phyloP scores from a whole-genome alignment of 2,797 vertebrate genomes.

The Smutsia temminckii region DNA sequence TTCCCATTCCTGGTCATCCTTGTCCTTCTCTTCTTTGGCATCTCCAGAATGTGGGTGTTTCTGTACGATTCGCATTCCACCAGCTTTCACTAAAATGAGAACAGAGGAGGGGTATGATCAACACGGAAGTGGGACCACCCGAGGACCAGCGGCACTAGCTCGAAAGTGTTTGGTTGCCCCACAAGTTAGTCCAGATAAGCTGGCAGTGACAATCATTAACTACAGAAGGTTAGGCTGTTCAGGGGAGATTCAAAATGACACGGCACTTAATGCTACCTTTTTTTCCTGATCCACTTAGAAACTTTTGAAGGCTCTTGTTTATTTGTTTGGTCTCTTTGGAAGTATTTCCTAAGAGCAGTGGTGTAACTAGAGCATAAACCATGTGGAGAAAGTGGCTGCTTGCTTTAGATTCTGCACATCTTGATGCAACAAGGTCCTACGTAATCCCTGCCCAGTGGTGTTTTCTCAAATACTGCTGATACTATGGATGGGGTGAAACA shows the following conservation, averaged over 20 bases:
- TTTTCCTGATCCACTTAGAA: background rate
- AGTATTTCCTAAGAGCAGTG: background rate
- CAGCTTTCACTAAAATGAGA: constrained; percentile 93
- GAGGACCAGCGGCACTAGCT: too few species aligned
- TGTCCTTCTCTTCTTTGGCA: constrained; percentile 89
- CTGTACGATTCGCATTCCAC: constrained; percentile 98
- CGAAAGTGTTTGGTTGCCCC: fast-evolving
- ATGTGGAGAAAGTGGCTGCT: fast-evolving
- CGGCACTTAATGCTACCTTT: fast-evolving
- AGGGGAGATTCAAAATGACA: fast-evolving
- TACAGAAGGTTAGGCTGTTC: fast-evolving
- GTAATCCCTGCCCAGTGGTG: background rate
- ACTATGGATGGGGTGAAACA: background rate
- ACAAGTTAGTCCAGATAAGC: background rate
- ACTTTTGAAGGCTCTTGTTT: background rate
- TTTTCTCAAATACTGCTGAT: background rate
- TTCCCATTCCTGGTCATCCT: constrained; percentile 92
- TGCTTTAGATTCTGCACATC: background rate
- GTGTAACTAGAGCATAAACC: fast-evolving
- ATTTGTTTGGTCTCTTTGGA: background rate
- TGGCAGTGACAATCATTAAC: fast-evolving
- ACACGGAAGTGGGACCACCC: fast-evolving
- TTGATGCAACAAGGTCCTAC: background rate
- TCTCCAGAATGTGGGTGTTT: constrained; percentile 91
- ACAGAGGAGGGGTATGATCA: background rate